These are phyloP conservation scores for Drosophila rellima DNA, from an alignment of 2,888 invertebrate genomes.

Conservation along the genomic window DNA sequence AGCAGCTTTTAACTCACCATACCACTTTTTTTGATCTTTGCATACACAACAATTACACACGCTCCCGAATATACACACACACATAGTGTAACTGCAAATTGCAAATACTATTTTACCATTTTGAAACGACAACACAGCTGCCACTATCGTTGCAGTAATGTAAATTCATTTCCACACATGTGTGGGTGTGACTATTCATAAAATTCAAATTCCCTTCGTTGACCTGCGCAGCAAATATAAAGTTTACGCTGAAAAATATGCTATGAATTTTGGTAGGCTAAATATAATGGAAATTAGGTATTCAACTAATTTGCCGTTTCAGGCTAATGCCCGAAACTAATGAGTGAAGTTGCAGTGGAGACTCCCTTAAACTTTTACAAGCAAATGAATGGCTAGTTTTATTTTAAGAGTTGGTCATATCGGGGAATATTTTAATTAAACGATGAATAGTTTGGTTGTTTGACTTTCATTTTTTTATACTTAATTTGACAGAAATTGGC, in stretches of 20 bases:
- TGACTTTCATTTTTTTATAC: conserved; percentile 46
- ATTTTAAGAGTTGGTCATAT: conserved; percentile 41
- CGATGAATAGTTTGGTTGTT: conserved; percentile 27
- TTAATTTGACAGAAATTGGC: conserved; percentile 53
- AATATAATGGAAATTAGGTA: conserved; percentile 4
- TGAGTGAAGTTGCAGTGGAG: conserved; percentile 6
- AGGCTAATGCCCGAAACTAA: not conserved
- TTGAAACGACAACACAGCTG: conserved; percentile 22
- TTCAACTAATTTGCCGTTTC: not conserved
- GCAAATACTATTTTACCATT: conserved; percentile 48
- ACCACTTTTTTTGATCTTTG: not conserved
- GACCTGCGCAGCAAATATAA: not conserved
- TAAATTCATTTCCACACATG: conserved; percentile 46
- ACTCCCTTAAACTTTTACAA: conserved; percentile 9
- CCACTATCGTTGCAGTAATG: conserved; percentile 56
- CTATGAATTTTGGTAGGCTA: not conserved
- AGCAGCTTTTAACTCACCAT: conserved; percentile 11
- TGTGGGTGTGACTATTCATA: conserved; percentile 5
- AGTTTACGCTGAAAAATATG: not conserved
- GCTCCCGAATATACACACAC: conserved; percentile 30
- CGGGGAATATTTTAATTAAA: conserved; percentile 14
- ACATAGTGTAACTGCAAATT: conserved; percentile 49
- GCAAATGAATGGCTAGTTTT: conserved; percentile 31
- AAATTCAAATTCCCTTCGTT: conserved; percentile 12
- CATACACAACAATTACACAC: conserved; percentile 4